Evolutionary conservation across 2,797 vertebrate genomes (phyloP).

Genomic region (Chrysocyon brachyurus): DNA sequence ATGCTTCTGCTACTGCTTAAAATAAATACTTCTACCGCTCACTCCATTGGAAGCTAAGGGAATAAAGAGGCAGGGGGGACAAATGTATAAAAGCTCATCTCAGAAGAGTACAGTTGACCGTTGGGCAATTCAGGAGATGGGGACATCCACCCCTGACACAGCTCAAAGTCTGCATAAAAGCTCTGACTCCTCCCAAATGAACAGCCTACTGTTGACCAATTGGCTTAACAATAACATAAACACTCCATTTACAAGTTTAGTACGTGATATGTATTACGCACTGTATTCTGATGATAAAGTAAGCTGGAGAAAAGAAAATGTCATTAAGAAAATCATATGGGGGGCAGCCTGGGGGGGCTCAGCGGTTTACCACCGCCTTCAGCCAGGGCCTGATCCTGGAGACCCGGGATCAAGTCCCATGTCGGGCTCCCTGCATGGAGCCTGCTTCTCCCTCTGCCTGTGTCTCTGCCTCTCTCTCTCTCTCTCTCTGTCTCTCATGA

Average conservation of each 20-base stretch:
- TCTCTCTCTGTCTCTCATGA: too few species aligned
- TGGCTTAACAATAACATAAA: background rate
- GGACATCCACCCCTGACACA: background rate
- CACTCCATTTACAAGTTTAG: background rate
- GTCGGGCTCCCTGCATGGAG: too few species aligned
- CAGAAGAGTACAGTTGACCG: background rate
- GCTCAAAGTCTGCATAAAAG: background rate
- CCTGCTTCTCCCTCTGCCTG: too few species aligned
- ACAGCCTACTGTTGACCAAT: background rate
- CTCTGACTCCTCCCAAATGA: background rate
- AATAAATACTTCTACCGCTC: background rate
- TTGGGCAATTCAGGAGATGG: background rate
- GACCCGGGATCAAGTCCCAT: too few species aligned
- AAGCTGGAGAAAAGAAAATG: background rate
- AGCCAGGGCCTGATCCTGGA: too few species aligned
- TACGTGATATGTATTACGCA: too few species aligned
- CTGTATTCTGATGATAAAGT: background rate
- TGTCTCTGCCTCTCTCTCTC: too few species aligned
- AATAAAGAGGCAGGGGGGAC: background rate
- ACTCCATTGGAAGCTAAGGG: background rate
- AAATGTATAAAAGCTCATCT: rapidly evolving
- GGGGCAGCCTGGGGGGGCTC: background rate
- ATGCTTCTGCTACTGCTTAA: rapidly evolving
- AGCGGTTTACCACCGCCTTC: background rate
- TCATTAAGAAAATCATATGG: too few species aligned